Base-by-base conservation (phyloP, 2,888 invertebrate species). In the Ectemnius lituratus region DNA sequence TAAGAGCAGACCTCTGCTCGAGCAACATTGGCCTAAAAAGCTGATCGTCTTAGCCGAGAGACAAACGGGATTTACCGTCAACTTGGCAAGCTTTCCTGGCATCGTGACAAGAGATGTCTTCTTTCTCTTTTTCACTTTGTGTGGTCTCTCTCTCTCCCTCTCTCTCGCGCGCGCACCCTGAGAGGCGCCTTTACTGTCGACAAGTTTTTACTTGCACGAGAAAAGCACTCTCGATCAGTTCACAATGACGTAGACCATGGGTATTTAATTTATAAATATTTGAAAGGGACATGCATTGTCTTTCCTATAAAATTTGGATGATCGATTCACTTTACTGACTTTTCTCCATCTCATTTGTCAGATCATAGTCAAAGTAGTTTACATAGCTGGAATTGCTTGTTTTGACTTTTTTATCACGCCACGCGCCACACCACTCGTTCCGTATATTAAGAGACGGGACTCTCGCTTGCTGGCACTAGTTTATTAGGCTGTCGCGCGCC, bases 31-130 rank as follows among this genome's bases (percentile, higher is more conserved):
- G 57, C 45, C 20, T 63, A 37, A 58, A 59, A 58, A 59, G 27
- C 18, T 46, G 47, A 52, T 14, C 14, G 13, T 16, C 52, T 52
- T 52, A 52, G 52, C 3, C 52, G 14, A 46, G 47, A 14, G 14
- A 49, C 46, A 67, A 27, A 14, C 47, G 14, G 23, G 20, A 52
- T 62, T 61, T 23, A 16, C 11, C 49, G 69, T 45, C 62, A 23
- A 57, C 69, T 75, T 78, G 78, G 75, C 72, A 70, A 13, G 4
- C 28, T 45, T n/a, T 1, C 52, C 64, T 78, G 75, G 78, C 78
- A 65, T 3, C 28, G 58, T 76, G 75, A 70, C 78, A 79, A 75
- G 66, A n/a, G 23, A 52, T 23, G 23, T 37, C 1, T 6, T 37
- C 37, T 37, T 11, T 8, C 37, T 37, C 37, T 37, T 37, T 37